Base-by-base conservation (phyloP, 2,113 vertebrate species). In the Nymphicus hollandicus region DNA sequence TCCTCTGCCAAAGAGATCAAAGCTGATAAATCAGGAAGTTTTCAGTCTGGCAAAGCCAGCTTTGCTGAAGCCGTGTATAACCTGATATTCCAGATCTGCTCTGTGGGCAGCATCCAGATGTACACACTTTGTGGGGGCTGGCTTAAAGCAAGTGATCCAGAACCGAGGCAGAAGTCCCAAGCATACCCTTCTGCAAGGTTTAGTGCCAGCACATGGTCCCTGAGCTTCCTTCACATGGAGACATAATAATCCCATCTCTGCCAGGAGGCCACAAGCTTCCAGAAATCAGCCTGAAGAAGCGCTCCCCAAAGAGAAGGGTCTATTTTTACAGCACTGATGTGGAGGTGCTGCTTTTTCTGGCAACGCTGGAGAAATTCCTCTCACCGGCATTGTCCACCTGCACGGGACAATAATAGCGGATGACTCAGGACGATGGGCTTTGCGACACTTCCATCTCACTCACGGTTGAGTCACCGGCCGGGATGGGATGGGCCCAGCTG, bases 401-500 rank as follows among this genome's bases (percentile, higher is more conserved):
- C 2, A 0, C 15, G 5, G 0, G 6, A 95, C 81, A 95, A 95
- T 86, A 95, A 97, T 91, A 95, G 96, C 74, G 18, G 56, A 80
- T 96, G 96, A 97, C 88, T 97, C 93, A 96, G 86, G 77, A 27
- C 2, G 17, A 29, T 35, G 3, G 80, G 33, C 70, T 96, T 41
- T 92, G 80, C 0, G 9, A 84, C 95, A 93, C 85, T 96, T 96
- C 95, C 92, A 96, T 93, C 64, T 33, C 89, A 87, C 63, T 88
- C 80, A 66, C 61, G 44, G 86, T 52, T 96, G 96, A 96, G 95
- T 96, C 96, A 96, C 86, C 2, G 10, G 65, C 73, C 0, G 81
- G 84, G 95, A 88, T 93, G 93, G 96, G 95, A 56, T 91, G 86
- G 93, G 96, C 83, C 92, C 93, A 96, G 95, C 95, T 95, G 93